Conservation (phyloP, 2,888 invertebrate genomes). For the Dasysyrphus tricinctus region DNA sequence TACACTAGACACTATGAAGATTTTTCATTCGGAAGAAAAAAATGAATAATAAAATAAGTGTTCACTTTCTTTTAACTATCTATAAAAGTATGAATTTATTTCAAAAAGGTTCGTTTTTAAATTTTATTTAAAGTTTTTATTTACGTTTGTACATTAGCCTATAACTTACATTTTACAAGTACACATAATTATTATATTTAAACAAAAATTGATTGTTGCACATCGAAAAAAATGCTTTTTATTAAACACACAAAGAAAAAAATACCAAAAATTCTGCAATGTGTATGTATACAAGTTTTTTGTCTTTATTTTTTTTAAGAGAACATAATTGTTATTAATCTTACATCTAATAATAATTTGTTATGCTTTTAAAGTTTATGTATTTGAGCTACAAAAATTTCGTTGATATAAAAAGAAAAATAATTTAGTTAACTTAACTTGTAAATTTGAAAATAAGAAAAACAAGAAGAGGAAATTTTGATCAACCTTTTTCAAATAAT, state of each 20-base stretch:
- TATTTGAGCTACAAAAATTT: conserved; percentile 56
- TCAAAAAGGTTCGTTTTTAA: conserved; percentile 1
- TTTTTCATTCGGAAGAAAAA: too few species aligned
- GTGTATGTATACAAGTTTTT: conserved; percentile 30
- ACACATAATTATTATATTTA: conserved; percentile 48
- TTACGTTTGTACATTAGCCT: conserved; percentile 74
- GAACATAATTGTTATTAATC: conserved; percentile 15
- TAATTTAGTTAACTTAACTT: conserved; percentile 37
- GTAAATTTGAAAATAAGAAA: conserved; percentile 2
- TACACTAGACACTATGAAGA: too few species aligned
- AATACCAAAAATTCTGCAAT: conserved; percentile 35
- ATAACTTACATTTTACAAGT: conserved; percentile 72
- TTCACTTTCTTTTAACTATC: background rate
- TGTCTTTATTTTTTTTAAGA: conserved; percentile 10
- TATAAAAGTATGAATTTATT: background rate
- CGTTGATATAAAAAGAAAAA: conserved; percentile 37
- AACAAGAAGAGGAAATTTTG: background rate
- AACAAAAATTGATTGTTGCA: conserved; percentile 54
- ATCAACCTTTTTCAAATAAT: conserved; percentile 20
- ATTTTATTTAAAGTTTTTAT: conserved; percentile 62
- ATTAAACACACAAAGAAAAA: conserved; percentile 18
- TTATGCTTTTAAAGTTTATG: conserved; percentile 20
- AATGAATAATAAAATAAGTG: too few species aligned
- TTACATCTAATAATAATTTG: conserved; percentile 17
- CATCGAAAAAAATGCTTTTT: conserved; percentile 1